These are phyloP conservation scores for Pediacus dermestoides DNA, from an alignment of 2,888 invertebrate species.

Conservation along the genomic window DNA sequence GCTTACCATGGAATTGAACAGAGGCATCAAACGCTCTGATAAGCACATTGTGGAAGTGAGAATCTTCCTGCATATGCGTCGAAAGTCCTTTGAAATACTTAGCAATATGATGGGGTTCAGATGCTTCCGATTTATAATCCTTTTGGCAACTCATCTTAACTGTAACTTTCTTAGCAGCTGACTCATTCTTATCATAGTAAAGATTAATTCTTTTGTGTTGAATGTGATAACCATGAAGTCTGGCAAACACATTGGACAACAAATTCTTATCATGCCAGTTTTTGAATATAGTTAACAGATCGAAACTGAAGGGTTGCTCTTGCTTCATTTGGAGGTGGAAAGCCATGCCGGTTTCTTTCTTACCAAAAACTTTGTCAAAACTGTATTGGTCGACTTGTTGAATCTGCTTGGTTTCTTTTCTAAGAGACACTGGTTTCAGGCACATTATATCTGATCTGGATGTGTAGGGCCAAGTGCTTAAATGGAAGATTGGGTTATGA, in stretches of 20 bases:
- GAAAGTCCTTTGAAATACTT: neutral
- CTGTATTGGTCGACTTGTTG: neutral
- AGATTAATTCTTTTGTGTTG: neutral
- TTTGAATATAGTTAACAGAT: neutral
- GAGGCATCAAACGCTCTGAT: neutral
- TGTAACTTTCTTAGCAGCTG: neutral
- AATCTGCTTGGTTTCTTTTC: conserved; percentile 3
- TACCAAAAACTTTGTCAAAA: neutral
- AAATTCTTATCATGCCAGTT: neutral
- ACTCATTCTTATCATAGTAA: neutral
- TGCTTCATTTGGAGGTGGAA: neutral
- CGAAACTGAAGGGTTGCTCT: neutral
- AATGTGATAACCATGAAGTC: neutral
- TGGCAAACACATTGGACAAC: neutral
- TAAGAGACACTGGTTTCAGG: conserved; percentile 48
- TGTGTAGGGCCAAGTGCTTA: conserved; percentile 62
- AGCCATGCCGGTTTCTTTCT: neutral
- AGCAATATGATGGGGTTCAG: neutral
- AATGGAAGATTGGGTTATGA: conserved; percentile 54
- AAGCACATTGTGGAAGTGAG: neutral
- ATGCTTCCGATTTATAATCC: neutral
- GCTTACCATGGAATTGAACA: neutral
- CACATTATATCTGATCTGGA: conserved; percentile 55
- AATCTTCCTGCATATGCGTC: neutral
- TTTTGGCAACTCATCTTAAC: neutral